Evolutionary conservation across 2,797 vertebrate species (phyloP), one percentile per base, ranked within the genome.

Genomic region (Poeciliopsis gracilis): DNA sequence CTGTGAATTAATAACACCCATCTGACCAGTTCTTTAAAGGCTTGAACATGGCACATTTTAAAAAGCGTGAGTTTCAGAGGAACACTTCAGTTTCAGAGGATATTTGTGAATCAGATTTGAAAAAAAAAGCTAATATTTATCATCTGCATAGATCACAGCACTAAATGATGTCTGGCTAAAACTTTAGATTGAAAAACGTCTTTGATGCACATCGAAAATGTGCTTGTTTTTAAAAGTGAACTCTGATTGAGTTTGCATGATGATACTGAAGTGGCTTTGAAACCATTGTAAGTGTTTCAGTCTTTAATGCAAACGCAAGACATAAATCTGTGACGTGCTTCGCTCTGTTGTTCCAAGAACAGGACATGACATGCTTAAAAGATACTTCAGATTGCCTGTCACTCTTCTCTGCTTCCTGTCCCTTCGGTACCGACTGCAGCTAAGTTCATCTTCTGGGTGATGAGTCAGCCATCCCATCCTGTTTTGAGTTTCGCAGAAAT

Each of bases 391-490:
- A 33, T 79, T 12, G 74, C 3, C 77, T 7, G 75, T 53, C 45
- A 59, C 28, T 63, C 66, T 1, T 41, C 61, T 20, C 73, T 49
- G 28, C 43, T 59, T 47, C 69, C 43, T 9, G 0, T 28, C 8
- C 5, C 76, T 75, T 67, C 77, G 55, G 47, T 73, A 18, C 66
- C 11, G 5, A 49, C 73, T 11, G 61, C 69, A 73, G 63, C 61
- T 83, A 18, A 51, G 18, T 74, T 82, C 72, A 77, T 85, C 79
- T 36, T 73, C 74, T 85, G 80, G 46, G 51, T 72, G 45, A 55
- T 93, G 89, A 93, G 69, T 94, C 90, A 91, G 55, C 46, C 18
- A 23, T 46, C 77, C 76, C 82, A 47, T 86, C 80, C 84, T 90
- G 84, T 88, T 86, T 82, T 82, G 23, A 80, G 66, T 63, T 76